Evolutionary conservation across 2,113 vertebrate species (phyloP).

Genomic region (Muscicapa adusta): DNA sequence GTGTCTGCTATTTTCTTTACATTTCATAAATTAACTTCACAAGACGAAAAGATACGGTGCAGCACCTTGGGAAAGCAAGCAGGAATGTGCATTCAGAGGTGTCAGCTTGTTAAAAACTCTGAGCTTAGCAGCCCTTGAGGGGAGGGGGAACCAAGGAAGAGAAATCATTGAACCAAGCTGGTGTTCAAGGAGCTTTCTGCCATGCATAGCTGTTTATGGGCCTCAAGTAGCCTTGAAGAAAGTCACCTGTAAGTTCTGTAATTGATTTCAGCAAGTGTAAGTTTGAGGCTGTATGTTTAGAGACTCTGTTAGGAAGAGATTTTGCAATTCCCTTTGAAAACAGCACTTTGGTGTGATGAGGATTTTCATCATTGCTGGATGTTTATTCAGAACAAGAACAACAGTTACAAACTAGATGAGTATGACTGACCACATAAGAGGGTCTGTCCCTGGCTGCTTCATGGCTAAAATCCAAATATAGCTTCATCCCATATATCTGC

Average conservation of each 20-base stretch:
- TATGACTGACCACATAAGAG: background rate
- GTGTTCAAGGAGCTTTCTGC: background rate
- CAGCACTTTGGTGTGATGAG: background rate
- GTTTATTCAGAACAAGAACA: constrained; percentile 17
- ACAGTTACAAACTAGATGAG: background rate
- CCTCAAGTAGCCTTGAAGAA: background rate
- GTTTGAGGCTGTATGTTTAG: background rate
- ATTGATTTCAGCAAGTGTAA: background rate
- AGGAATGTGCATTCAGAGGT: constrained; percentile 26
- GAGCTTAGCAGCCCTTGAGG: background rate
- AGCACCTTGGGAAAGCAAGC: background rate
- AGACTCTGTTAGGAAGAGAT: background rate
- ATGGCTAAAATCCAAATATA: constrained; percentile 40
- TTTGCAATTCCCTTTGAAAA: constrained; percentile 15
- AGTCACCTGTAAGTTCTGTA: background rate
- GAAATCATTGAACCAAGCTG: background rate
- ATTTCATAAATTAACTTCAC: background rate
- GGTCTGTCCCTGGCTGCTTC: background rate
- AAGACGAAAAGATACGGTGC: background rate
- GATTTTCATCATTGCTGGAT: background rate
- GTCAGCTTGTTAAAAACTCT: constrained; percentile 43
- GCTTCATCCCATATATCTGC: background rate
- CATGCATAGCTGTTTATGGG: background rate
- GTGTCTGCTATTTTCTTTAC: background rate
- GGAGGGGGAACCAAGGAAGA: background rate